Conservation (phyloP, 2,113 vertebrate genomes). For the Chloropsis cyanopogon region DNA sequence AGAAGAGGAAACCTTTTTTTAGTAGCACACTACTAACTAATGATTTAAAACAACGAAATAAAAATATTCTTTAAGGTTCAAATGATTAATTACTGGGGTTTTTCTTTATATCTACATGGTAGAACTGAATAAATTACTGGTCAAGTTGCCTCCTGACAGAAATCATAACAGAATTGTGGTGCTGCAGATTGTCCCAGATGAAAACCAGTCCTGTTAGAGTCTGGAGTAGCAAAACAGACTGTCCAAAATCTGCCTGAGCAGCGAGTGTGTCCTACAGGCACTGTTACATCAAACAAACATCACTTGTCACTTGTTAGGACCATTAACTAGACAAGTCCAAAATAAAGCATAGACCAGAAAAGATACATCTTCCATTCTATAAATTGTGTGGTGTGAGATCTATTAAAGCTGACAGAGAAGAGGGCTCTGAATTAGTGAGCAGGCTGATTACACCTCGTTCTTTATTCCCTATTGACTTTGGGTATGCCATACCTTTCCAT, state of each 20-base stretch:
- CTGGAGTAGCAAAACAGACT: background rate
- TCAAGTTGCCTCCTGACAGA: background rate
- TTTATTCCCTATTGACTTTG: conserved; percentile 93
- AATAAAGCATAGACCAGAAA: conserved; percentile 77
- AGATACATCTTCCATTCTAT: conserved; percentile 81
- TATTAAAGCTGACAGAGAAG: conserved; percentile 95
- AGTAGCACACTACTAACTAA: background rate
- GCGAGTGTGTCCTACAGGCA: conserved; percentile 5
- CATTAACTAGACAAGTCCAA: conserved; percentile 77
- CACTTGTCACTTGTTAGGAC: conserved; percentile 85
- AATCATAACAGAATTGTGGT: background rate
- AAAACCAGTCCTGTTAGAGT: background rate
- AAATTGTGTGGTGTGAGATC: conserved; percentile 91
- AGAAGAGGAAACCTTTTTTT: background rate
- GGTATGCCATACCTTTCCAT: conserved; percentile 96
- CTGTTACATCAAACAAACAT: conserved; percentile 62
- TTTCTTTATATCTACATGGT: background rate
- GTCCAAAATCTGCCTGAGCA: background rate
- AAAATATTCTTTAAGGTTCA: background rate
- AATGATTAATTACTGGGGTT: background rate
- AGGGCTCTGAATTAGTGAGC: conserved; percentile 82
- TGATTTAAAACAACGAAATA: background rate
- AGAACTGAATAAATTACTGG: background rate
- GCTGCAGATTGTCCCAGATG: background rate
- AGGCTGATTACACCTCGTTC: conserved; percentile 90